Conservation (phyloP, 2,113 vertebrate species). For the pig (Sus scrofa) region T2T-Sscrofa CM000830.6:76299001-76299500, state of each 20-base stretch:
- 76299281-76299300: slow-evolving; percentile 9
- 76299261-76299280: not conserved
- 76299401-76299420: not conserved
- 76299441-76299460: not conserved
- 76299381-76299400: not conserved
- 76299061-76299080: not conserved
- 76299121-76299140: not conserved
- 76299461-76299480: not conserved
- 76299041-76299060: not conserved
- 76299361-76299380: not conserved
- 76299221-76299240: not conserved
- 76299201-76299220: not conserved
- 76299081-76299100: not conserved
- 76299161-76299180: not conserved
- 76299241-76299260: not conserved
- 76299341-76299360: not conserved
- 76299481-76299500: not conserved
- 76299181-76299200: not conserved
- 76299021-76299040: not conserved
- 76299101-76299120: not conserved
- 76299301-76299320: not conserved
- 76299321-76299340: not conserved
- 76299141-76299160: not conserved
- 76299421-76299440: not conserved
- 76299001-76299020: not conserved